These are phyloP conservation scores for Oncorhynchus nerka DNA, from an alignment of 2,113 vertebrate genomes.

Conservation along the genomic window DNA sequence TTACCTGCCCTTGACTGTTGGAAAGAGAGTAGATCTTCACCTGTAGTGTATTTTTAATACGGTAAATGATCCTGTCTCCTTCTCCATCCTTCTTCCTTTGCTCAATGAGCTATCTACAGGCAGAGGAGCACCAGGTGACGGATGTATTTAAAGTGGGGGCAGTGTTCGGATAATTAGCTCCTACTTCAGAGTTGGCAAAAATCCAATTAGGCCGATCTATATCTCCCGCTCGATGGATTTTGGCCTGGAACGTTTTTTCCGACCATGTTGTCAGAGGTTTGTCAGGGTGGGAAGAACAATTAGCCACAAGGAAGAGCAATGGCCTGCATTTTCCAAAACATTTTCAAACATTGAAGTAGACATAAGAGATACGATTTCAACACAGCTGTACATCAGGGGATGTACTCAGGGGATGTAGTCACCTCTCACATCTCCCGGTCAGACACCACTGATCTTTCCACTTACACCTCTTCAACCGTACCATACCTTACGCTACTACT, in stretches of 20 bases:
- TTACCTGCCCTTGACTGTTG: no score
- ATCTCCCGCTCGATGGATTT: conserved; percentile 26
- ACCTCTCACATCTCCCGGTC: no score
- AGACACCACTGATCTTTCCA: neutral
- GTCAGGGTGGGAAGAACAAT: neutral
- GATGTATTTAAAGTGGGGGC: conserved; percentile 42
- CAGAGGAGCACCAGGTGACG: conserved; percentile 28
- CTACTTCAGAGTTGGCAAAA: conserved; percentile 51
- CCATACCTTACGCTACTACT: neutral
- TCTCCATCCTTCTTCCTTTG: conserved; percentile 18
- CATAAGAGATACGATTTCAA: neutral
- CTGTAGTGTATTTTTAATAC: neutral
- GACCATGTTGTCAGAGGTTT: conserved; percentile 9
- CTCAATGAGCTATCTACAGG: conserved; percentile 5
- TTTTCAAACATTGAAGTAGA: neutral
- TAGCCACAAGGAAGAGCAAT: neutral
- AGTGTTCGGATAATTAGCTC: conserved; percentile 56
- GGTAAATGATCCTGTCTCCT: neutral
- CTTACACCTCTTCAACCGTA: neutral
- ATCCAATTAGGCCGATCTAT: conserved; percentile 45
- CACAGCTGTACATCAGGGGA: no score
- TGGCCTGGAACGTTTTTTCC: conserved; percentile 20
- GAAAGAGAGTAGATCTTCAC: no score
- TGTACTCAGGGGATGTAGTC: no score
- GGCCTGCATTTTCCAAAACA: neutral